Base-by-base conservation (phyloP, 2,113 vertebrate species). In the Campylomormyrus tamandua region DNA sequence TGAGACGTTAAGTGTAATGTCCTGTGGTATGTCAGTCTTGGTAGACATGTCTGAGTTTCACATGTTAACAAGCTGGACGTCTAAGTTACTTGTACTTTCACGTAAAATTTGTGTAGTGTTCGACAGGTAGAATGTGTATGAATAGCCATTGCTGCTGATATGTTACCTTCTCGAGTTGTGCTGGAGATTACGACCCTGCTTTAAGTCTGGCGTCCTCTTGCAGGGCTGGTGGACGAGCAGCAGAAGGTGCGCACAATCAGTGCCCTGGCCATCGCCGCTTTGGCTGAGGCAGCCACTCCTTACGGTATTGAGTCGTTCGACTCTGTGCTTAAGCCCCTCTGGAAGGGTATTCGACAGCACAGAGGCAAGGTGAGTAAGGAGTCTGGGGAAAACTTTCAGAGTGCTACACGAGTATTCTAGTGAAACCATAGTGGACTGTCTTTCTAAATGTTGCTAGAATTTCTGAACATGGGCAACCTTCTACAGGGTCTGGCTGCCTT, bases 221-320 rank as follows among this genome's bases (percentile, higher is more conserved):
- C 93, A 99, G 98, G 98, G 94, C 95, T 99, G 91, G 98, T 99
- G 93, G 98, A 99, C 87, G 98, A 99, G 93, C 98, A 99, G 95
- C 98, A 99, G 95, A 99, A 99, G 91, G 98, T 99, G 42, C 97
- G 98, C 83, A 99, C 98, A 88, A 99, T 99, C 93, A 99, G 98
- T 90, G 98, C 98, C 92, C 94, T 99, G 96, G 98, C 98, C 92
- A 99, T 99, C 49, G 98, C 98, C 92, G 98, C 98, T 85, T 95
- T 99, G 80, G 98, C 98, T 62, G 98, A 99, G 94, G 98, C 98
- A 49, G 98, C 98, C 13, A 99, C 98, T 13, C 98, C 98, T 3
- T 99, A 99, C 3, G 98, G 98, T 89, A 99, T 99, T 0, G 98
- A 99, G 92, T 99, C 98, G 13, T 99, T 99, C 92, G 98, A 99